These are phyloP conservation scores for Neocrepidodera transversa DNA, from an alignment of 2,888 invertebrate species.

Conservation along the genomic window DNA sequence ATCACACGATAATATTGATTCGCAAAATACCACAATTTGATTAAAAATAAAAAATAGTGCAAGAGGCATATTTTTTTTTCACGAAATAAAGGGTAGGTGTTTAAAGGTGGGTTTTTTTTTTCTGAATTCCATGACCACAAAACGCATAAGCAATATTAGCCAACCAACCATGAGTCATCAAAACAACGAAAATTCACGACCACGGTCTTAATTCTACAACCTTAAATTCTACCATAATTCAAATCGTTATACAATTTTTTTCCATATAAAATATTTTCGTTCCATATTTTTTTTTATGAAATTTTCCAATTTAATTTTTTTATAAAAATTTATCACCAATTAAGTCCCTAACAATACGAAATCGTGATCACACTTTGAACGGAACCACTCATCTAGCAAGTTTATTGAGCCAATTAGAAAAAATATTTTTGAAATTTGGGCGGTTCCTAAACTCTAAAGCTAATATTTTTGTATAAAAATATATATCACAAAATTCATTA, in stretches of 20 bases:
- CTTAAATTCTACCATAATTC: slow-evolving; percentile 38
- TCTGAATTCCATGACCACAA: slow-evolving; percentile 46
- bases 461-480: slow-evolving; percentile 50
- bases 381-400: slow-evolving; percentile 36
- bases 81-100: slow-evolving; percentile 12
- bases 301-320: slow-evolving; percentile 40
- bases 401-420: slow-evolving; percentile 47
- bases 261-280: slow-evolving; percentile 38
- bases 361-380: slow-evolving; percentile 46
- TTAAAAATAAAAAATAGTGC: too few species aligned
- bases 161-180: slow-evolving; percentile 57
- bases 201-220: slow-evolving; percentile 40
- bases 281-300: slow-evolving; percentile 38
- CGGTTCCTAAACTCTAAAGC: slow-evolving; percentile 41
- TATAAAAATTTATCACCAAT: slow-evolving; percentile 51
- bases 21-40: too few species aligned
- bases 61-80: not conserved
- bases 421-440: slow-evolving; percentile 39
- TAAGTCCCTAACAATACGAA: slow-evolving; percentile 45
- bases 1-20: too few species aligned
- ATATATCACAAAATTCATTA: slow-evolving; percentile 54
- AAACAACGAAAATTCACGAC: slow-evolving; percentile 29
- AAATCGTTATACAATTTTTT: slow-evolving; percentile 48
- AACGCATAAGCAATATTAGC: slow-evolving; percentile 55
- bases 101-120: slow-evolving; percentile 28